phyloP scores from a whole-genome alignment of 1,140 invertebrate species.

The Drosophila bifasciata region DNA sequence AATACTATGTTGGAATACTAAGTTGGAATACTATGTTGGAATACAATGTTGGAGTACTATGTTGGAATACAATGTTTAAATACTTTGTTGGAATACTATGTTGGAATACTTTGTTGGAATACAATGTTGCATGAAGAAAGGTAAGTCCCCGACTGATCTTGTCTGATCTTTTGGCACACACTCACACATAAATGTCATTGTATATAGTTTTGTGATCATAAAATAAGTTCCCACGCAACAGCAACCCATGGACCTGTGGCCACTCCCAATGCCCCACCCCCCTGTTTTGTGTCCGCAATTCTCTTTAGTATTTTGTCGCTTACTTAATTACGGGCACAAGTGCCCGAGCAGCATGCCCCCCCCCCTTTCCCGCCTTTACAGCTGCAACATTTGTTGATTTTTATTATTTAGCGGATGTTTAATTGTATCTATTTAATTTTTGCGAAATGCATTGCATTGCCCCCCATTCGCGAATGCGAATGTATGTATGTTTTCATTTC shows the following conservation, averaged over 20 bases:
- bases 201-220: not conserved
- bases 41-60: too few species aligned
- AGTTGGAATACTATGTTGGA: too few species aligned
- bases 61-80: too few species aligned
- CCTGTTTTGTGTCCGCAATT: conserved; percentile 7
- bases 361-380: conserved; percentile 12
- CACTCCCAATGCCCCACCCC: too few species aligned
- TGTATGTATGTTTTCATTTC: conserved; percentile 56
- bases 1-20: too few species aligned
- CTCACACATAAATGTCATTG: not conserved
- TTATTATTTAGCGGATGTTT: conserved; percentile 83
- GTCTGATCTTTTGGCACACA: not conserved
- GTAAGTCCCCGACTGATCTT: too few species aligned
- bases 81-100: too few species aligned
- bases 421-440: conserved; percentile 84
- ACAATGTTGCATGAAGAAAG: conserved; percentile 16
- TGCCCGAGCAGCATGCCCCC: conserved; percentile 30
- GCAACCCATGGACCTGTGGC: too few species aligned
- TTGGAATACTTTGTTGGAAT: too few species aligned
- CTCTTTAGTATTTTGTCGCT: conserved; percentile 24
- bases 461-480: conserved; percentile 31
- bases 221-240: conserved; percentile 40
- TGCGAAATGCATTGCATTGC: conserved; percentile 33
- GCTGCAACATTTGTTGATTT: conserved; percentile 67
- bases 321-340: conserved; percentile 44